phyloP scores from a whole-genome alignment of 2,113 vertebrate genomes.

The Pelusios castaneus region DNA sequence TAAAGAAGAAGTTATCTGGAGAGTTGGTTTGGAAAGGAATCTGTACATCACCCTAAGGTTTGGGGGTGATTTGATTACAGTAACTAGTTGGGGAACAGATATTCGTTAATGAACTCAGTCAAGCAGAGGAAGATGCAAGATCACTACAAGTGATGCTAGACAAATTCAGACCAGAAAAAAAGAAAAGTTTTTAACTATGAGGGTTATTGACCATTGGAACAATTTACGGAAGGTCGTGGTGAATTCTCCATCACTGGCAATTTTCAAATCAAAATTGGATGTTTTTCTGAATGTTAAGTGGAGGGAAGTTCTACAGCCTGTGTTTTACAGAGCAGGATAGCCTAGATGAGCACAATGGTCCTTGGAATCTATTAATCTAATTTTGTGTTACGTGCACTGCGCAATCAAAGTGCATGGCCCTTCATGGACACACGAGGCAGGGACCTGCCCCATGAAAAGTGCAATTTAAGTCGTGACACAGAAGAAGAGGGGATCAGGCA shows the following conservation, averaged over 20 bases:
- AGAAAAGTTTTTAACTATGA: neutral
- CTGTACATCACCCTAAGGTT: neutral
- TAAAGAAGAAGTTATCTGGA: neutral
- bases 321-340: neutral
- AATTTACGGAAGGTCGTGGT: neutral
- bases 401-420: neutral
- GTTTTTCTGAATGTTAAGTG: neutral
- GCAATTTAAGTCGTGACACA: neutral
- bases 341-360: neutral
- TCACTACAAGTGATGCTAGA: neutral
- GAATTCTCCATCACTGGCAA: neutral
- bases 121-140: neutral
- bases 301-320: neutral
- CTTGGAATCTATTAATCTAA: neutral
- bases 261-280: neutral
- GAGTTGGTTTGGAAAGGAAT: neutral
- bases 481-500: neutral
- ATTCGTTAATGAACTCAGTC: neutral
- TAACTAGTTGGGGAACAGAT: neutral
- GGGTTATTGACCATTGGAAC: neutral
- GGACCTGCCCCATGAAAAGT: conserved; percentile 29
- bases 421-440: conserved; percentile 28
- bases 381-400: neutral
- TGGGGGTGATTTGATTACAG: too few relatives aligned
- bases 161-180: neutral